Percentiles rank a stretch among this genome's conserved stretches.
Evolutionary conservation across 2,797 vertebrate species (phyloP).

Genomic region (Alectoris magna): DNA sequence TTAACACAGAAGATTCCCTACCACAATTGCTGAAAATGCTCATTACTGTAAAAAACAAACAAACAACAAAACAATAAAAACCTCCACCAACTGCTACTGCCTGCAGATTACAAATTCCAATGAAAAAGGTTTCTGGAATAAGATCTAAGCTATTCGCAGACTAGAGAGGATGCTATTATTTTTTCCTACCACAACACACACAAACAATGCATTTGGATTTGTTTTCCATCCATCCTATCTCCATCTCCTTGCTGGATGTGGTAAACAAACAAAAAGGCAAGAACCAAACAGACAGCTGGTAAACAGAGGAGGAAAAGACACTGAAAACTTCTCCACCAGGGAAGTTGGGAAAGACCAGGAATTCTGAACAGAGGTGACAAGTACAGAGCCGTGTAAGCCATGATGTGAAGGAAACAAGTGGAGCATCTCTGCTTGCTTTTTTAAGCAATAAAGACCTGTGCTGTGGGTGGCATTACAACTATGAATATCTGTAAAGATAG

Average conservation of each 20-base stretch:
- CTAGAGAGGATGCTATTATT: background rate
- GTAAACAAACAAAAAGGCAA: background rate
- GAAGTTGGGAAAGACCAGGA: background rate
- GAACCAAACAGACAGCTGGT: rapidly evolving
- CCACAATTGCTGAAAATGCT: background rate
- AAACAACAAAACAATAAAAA: background rate
- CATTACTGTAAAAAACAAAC: background rate
- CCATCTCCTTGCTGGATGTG: background rate
- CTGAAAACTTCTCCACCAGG: background rate
- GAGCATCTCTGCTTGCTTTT: background rate
- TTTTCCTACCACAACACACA: background rate
- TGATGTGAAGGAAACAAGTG: rapidly evolving
- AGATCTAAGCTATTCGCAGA: background rate
- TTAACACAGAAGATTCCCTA: background rate
- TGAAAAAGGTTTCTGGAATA: background rate
- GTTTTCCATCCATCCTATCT: background rate
- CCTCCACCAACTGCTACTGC: background rate
- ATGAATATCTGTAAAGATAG: background rate
- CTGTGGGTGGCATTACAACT: background rate
- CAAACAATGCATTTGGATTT: background rate
- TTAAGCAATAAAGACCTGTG: background rate
- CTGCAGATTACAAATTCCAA: background rate
- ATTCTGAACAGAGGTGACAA: background rate
- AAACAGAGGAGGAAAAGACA: background rate
- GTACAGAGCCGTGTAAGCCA: background rate